Evolutionary conservation across 1,140 invertebrate genomes (phyloP), one percentile per base, ranked within the genome.

Genomic region (Diorhabda carinulata): DNA sequence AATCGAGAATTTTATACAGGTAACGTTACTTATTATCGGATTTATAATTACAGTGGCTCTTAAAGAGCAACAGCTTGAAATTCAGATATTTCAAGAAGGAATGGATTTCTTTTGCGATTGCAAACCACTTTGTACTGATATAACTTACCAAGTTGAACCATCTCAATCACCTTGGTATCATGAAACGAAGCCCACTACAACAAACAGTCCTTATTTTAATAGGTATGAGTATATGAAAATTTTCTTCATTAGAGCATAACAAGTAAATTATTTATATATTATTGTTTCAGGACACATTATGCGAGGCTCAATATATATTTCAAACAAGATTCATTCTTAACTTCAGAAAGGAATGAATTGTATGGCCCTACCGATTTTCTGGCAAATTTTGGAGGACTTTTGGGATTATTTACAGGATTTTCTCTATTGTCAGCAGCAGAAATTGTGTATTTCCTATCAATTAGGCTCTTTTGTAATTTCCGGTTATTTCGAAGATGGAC

Each of bases 381-480:
- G 5, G 87, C 88, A 10, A 88, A 88, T 73, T 87, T 85, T 69
- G 88, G 88, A 3, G 88, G 88, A 62, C 80, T 89, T 42, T 82
- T 88, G 3, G 87, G 88, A 3, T 81, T 90, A 2, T 89, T 88
- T 70, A 85, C 88, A 80, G 88, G 88, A 3, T 88, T 90, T 76
- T 89, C 88, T 3, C 83, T 89, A 67, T 76, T 89, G 2, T 89
- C 87, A 62, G 76, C 87, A 9, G 83, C 86, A 1, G 88, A 90
- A 81, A 83, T 89, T 40, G 44, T 89, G 3, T 90, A 90, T 77
- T 88, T 87, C 72, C 77, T 87, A 7, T 84, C 82, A 10, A 71
- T 87, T 43, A 81, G 86, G 81, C 82, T 80, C 2, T 76, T 43
- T 47, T 83, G 75, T 78, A 82, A 77, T 77, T 76, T 78, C 4